Evolutionary conservation across 2,113 vertebrate genomes (phyloP), one percentile per base, ranked within the genome.

Genomic region (Vanacampus margaritifer): DNA sequence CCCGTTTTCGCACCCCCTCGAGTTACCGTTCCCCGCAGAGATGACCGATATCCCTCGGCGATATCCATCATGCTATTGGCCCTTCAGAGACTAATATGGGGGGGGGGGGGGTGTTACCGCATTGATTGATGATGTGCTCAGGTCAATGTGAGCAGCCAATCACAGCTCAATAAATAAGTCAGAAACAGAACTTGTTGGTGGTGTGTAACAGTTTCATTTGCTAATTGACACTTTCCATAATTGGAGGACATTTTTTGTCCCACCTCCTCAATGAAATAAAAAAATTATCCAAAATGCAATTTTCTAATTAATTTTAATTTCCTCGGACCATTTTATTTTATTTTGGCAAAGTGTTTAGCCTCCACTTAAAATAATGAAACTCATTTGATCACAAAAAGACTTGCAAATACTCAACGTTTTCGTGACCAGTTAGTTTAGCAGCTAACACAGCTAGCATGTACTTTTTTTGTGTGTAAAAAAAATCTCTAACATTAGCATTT

Each of bases 71-170:
- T 16, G 57, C 35, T 69, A 68, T 51, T 64, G 54, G 71, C 68
- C 74, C 73, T 76, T 74, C 61, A 72, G 81, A 81, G 78, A 79
- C 78, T 75, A 85, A 78, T 79, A 78, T 26, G 28, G 74, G 7
- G 16, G 24, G 36, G 43, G 65, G 76, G 81, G 78, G 79, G 80
- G 79, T 63, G 62, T n/a, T n/a, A n/a, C n/a, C n/a, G 74, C 76
- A 64, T 65, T 88, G 85, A 91, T 84, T 75, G 82, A 90, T 89
- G 84, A 81, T 73, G 71, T 56, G 62, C 64, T 76, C 68, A 68
- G 86, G 80, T 87, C 81, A 89, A 72, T 69, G 78, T 87, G 81
- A 83, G 68, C 69, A 80, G 78, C 85, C 86, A 86, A 82, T 89
- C 84, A 81, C 75, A 79, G 80, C 86, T 91, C 85, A 86, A 86